Base-by-base conservation (phyloP, 2,113 vertebrate genomes). In the Spea bombifrons region DNA sequence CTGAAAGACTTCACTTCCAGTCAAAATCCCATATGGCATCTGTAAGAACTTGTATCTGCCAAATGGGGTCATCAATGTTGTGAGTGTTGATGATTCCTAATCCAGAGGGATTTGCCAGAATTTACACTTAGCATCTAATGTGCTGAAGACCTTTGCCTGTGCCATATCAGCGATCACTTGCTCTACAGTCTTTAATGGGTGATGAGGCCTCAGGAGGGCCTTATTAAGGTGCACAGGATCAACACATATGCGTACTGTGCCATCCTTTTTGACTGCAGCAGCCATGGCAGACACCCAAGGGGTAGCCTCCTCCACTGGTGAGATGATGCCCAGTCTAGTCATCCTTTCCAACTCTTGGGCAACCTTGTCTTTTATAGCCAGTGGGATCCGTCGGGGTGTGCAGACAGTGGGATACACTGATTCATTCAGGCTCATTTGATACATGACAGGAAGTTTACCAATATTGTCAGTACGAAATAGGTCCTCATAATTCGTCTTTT, bases 171-270 rank as follows among this genome's bases (percentile, higher is more conserved):
- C 43, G 5, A 67, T 67, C 4, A 68, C 66, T 67, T 78, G 70
- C 17, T 83, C 80, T 5, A 75, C 50, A 43, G 81, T 75, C 43
- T 63, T 79, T 63, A 82, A 66, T 3, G 76, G 80, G 53, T 52
- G 64, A 16, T 76, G 75, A 1, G 46, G 73, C 12, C 80, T 75
- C 43, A 82, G 61, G 15, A 82, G 61, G 0, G 72, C 73, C 45
- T 73, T 79, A 46, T 73, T 82, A 7, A 83, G 72, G 43, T 79
- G 76, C 3, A 79, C 68, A 8, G 63, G 76, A 15, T 82, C 75
- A 43, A 72, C 68, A 46, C 75, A 82, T 9, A 81, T 17, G 63
- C 43, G 13, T 5, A 81, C 30, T 0, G 43, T 49, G 7, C 76
- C 53, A 73, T 76, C 68, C n/a, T 80, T 82, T 52, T 80, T 82